These are phyloP conservation scores for Acanthurus tractus DNA, from an alignment of 2,797 vertebrate species.

Conservation along the genomic window DNA sequence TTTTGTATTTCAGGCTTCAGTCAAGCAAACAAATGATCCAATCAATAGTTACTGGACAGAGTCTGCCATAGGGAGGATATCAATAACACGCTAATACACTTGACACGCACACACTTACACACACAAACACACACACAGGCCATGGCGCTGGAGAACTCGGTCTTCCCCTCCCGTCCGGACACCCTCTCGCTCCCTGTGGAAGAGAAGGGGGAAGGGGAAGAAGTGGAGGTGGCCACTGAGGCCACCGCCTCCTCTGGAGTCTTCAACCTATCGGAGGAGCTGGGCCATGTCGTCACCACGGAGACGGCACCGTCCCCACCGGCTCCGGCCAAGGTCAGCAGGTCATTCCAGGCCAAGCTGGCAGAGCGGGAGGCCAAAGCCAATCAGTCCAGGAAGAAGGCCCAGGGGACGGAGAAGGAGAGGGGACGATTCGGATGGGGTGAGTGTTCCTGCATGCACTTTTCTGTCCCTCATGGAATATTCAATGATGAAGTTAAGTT, in stretches of 20 bases:
- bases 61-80: slow-evolving; percentile 72
- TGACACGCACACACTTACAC: slow-evolving; percentile 26
- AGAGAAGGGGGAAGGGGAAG: slow-evolving; percentile 78
- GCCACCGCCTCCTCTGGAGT: slow-evolving; percentile 66
- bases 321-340: slow-evolving; percentile 63
- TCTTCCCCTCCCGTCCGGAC: slow-evolving; percentile 85
- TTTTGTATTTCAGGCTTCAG: slow-evolving; percentile 71
- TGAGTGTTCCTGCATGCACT: slow-evolving; percentile 67
- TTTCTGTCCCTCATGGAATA: background rate
- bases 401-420: slow-evolving; percentile 78
- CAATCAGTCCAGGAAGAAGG: slow-evolving; percentile 80
- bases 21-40: slow-evolving; percentile 78
- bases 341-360: slow-evolving; percentile 85
- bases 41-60: slow-evolving; percentile 71
- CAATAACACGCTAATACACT: slow-evolving; percentile 65
- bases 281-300: slow-evolving; percentile 84
- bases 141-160: slow-evolving; percentile 91
- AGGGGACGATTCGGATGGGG: slow-evolving; percentile 86
- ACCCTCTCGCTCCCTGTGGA: slow-evolving; percentile 84
- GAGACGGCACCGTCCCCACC: slow-evolving; percentile 73
- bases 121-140: slow-evolving; percentile 16
- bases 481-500: background rate
- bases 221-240: slow-evolving; percentile 75
- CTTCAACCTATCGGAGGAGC: slow-evolving; percentile 82
- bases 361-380: slow-evolving; percentile 83